A percentile compares a stretch with the other conserved stretches of the same genome.
Evolutionary conservation across 1,140 invertebrate species (phyloP).

Genomic region (Meloidogyne floridensis): DNA sequence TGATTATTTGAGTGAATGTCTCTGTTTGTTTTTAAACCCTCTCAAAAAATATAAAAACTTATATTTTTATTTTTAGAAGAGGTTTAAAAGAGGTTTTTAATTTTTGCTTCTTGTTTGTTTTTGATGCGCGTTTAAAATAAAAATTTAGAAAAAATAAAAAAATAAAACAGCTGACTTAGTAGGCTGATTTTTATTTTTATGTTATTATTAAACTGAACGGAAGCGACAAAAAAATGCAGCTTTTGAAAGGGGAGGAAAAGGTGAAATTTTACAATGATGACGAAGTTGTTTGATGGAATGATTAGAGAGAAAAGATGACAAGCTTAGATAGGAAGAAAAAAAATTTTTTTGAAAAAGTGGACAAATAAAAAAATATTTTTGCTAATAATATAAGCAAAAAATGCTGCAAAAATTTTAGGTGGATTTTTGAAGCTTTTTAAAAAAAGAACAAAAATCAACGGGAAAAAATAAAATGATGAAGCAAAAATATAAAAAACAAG

Average conservation of each 20-base stretch:
- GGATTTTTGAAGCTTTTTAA: neutral
- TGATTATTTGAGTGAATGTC: too few species aligned
- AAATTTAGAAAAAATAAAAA: neutral
- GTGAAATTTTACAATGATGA: neutral
- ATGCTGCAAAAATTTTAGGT: neutral
- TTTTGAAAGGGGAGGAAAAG: neutral
- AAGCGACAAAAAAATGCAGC: neutral
- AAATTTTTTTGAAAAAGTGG: neutral
- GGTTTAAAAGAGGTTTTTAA: neutral
- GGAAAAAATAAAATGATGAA: neutral
- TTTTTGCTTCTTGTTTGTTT: neutral
- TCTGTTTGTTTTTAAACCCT: neutral
- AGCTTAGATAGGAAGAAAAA: neutral
- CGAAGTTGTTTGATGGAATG: neutral
- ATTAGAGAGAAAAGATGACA: neutral
- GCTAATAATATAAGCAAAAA: neutral
- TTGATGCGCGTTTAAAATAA: conserved; percentile 3
- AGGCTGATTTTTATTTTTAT: neutral
- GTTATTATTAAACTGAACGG: neutral
- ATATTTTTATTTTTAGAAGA: neutral
- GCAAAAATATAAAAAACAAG: neutral
- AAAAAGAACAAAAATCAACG: neutral
- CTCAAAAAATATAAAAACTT: neutral
- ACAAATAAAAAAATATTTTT: conserved; percentile 4
- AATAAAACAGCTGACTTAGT: neutral